A percentile compares a stretch with the other conserved stretches of the same genome.
Conservation (phyloP, 92 coral and sea anemone species). For the Chrysogorgia sp. region DNA sequence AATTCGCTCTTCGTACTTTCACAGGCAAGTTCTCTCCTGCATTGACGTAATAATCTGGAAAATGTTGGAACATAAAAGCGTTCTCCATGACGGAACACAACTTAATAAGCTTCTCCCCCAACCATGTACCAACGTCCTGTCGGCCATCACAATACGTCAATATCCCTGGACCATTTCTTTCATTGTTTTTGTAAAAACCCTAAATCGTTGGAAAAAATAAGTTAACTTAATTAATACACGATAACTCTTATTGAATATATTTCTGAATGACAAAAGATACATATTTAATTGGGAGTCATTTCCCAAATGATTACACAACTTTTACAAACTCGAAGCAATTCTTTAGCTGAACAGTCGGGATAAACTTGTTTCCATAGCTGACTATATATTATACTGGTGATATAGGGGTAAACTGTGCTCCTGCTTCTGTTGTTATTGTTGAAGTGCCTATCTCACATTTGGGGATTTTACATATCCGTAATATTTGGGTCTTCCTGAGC, state of each 20-base stretch:
- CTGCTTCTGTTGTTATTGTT: too few species aligned
- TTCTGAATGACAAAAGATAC: too few species aligned
- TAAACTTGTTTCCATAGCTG: too few species aligned
- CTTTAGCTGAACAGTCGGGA: too few species aligned
- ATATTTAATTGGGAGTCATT: not conserved
- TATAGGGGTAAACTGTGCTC: too few species aligned
- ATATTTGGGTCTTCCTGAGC: too few species aligned
- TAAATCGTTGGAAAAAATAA: constrained; percentile 1
- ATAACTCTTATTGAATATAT: not conserved
- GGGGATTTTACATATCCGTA: too few species aligned
- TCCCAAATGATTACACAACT: too few species aligned
- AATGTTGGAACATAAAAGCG: constrained; percentile 94
- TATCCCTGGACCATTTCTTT: constrained; percentile 89
- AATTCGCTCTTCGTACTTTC: constrained; percentile 87
- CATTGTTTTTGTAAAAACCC: constrained; percentile 84
- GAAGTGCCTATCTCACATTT: too few species aligned
- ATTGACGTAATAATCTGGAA: constrained; percentile 91
- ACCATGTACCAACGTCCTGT: constrained; percentile 94
- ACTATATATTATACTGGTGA: too few species aligned
- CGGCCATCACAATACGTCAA: constrained; percentile 72
- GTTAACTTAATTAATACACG: not conserved
- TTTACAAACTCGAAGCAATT: too few species aligned
- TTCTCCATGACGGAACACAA: constrained; percentile 98
- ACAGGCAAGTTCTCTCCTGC: constrained; percentile 88
- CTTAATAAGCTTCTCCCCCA: constrained; percentile 83